Evolutionary conservation across 2,113 vertebrate species (phyloP).

Genomic region (Tetrax tetrax): DNA sequence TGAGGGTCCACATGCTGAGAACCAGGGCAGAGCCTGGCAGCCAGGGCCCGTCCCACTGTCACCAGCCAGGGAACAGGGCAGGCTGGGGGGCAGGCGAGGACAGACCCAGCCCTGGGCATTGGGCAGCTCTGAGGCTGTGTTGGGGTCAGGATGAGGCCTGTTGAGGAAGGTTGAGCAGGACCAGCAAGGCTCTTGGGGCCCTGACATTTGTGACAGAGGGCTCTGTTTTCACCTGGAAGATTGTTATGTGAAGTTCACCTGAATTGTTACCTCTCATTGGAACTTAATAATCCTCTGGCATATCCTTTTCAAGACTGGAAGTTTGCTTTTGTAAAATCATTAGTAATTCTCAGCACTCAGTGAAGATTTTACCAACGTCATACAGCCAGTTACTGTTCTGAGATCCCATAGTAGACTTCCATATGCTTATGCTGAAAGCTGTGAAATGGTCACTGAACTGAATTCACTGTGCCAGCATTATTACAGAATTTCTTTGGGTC

Average conservation of each 20-base stretch:
- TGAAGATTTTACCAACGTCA: fast-evolving
- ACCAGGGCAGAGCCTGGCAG: not conserved
- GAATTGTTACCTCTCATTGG: not conserved
- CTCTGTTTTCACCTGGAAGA: not conserved
- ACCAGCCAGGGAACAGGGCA: not conserved
- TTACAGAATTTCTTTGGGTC: not conserved
- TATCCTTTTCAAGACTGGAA: not conserved
- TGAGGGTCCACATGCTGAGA: not conserved
- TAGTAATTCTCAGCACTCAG: not conserved
- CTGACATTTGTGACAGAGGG: not conserved
- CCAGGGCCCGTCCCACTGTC: fast-evolving
- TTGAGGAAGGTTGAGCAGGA: not conserved
- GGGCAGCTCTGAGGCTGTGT: not conserved
- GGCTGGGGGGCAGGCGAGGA: not conserved
- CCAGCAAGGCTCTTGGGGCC: too few species aligned
- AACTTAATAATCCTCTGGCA: not conserved
- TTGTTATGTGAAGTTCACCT: fast-evolving
- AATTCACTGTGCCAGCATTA: not conserved
- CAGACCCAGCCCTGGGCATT: not conserved
- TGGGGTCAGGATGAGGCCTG: not conserved
- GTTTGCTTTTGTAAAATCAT: not conserved
- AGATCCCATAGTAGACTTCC: not conserved
- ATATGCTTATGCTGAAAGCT: not conserved
- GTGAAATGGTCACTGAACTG: not conserved
- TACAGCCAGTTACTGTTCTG: not conserved